Conservation (phyloP, 1,140 invertebrate genomes). For the Bombus breviceps region DNA sequence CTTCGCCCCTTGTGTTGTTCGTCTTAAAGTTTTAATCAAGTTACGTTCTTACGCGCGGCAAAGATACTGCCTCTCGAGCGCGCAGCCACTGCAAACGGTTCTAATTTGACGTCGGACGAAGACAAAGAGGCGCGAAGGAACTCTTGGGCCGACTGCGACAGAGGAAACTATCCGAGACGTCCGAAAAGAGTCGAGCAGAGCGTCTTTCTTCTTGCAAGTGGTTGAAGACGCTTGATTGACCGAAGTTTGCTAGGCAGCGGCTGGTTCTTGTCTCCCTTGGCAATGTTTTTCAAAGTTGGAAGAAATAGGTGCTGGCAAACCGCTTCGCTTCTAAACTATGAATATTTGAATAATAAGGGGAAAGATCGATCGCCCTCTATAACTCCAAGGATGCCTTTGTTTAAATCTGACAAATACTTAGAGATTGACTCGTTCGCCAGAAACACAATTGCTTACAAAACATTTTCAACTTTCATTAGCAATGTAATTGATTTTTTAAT, state of each 20-base stretch:
- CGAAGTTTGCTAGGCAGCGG: background rate
- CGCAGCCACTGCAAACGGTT: slow-evolving; percentile 38
- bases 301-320: background rate
- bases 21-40: slow-evolving; percentile 73
- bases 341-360: background rate
- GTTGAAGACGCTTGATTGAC: slow-evolving; percentile 10
- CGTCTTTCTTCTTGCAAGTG: background rate
- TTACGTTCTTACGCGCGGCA: slow-evolving; percentile 59
- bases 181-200: background rate
- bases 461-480: too few relatives aligned
- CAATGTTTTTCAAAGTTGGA: background rate
- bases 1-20: slow-evolving; percentile 11
- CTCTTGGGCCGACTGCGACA: background rate
- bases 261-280: background rate
- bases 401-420: background rate
- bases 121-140: slow-evolving; percentile 23
- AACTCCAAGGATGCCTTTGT: background rate
- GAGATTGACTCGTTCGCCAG: background rate
- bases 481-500: too few relatives aligned
- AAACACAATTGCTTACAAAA: background rate
- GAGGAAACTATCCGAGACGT: slow-evolving; percentile 3
- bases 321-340: background rate
- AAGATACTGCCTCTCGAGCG: slow-evolving; percentile 51
- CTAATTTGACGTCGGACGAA: slow-evolving; percentile 48
- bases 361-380: background rate